Conservation (phyloP, 2,113 vertebrate genomes). For the Irena cyanogastra region DNA sequence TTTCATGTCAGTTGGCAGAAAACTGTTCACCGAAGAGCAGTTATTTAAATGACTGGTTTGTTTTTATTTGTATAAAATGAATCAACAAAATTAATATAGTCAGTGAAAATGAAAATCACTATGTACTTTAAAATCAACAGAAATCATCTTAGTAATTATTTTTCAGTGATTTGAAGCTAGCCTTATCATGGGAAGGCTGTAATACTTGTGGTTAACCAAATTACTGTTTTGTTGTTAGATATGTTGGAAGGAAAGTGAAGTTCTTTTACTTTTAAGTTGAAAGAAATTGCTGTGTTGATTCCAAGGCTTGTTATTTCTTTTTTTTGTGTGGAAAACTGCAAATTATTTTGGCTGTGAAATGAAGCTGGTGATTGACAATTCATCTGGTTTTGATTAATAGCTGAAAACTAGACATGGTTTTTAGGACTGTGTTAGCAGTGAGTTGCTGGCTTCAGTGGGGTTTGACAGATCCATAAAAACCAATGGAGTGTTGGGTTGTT, state of each 20-base stretch:
- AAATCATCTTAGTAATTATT: constrained; percentile 49
- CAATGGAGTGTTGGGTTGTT: not conserved
- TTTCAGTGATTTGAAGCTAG: constrained; percentile 32
- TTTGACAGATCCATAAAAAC: not conserved
- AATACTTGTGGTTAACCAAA: constrained; percentile 62
- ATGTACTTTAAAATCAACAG: constrained; percentile 3
- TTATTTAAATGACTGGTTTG: constrained; percentile 34
- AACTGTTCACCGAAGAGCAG: not conserved
- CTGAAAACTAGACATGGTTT: not conserved
- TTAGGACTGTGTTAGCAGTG: not conserved
- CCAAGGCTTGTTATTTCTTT: not conserved
- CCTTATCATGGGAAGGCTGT: constrained; percentile 36
- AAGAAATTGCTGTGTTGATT: not conserved
- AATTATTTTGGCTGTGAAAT: constrained; percentile 1
- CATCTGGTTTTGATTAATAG: not conserved
- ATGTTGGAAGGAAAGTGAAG: constrained; percentile 27
- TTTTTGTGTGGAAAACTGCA: not conserved
- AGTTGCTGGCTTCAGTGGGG: not conserved
- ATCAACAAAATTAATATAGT: constrained; percentile 14
- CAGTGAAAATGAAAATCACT: constrained; percentile 2
- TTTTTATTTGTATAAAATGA: constrained; percentile 25
- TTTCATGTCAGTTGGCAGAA: not conserved
- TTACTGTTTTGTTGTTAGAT: constrained; percentile 47
- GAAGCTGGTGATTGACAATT: not conserved
- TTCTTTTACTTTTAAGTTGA: constrained; percentile 29